Percentiles rank a stretch among this genome's conserved stretches.
Evolutionary conservation across 2,797 vertebrate species (phyloP).

Genomic region (Sus cebifrons): DNA sequence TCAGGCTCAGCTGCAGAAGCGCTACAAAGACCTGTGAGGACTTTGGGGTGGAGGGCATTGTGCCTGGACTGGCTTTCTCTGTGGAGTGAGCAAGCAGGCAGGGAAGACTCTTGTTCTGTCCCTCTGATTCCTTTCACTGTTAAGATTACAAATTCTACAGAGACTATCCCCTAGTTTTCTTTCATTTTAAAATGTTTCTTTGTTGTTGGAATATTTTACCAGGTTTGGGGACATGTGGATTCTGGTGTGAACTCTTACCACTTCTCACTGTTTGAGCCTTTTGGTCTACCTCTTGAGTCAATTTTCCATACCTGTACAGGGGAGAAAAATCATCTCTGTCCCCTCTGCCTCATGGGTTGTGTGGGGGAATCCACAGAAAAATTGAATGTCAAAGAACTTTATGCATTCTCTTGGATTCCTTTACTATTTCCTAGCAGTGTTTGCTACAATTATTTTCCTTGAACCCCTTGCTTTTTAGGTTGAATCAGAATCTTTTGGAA

Average conservation of each 20-base stretch:
- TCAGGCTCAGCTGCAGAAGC: conserved; percentile 92
- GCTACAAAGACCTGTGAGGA: conserved; percentile 94
- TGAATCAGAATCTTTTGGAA: background rate
- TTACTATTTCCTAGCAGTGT: background rate
- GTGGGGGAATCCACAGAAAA: background rate
- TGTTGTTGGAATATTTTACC: background rate
- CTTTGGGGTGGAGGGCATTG: background rate
- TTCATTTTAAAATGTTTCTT: background rate
- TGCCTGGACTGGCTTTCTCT: background rate
- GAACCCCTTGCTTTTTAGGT: conserved; percentile 23
- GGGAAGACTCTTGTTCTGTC: background rate
- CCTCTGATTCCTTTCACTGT: background rate
- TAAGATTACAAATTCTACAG: background rate
- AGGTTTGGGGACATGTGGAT: background rate
- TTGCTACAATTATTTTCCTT: background rate
- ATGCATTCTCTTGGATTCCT: background rate
- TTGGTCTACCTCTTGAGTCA: background rate
- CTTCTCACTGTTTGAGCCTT: background rate
- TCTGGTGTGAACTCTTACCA: background rate
- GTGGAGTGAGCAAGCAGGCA: background rate
- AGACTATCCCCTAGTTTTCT: background rate
- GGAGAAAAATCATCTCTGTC: background rate
- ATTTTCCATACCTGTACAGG: background rate
- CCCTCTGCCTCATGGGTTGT: background rate
- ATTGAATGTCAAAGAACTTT: background rate